Evolutionary conservation across 2,113 vertebrate genomes (phyloP), one percentile per base, ranked within the genome.

Genomic region (Sminthopsis crassicaudata): DNA sequence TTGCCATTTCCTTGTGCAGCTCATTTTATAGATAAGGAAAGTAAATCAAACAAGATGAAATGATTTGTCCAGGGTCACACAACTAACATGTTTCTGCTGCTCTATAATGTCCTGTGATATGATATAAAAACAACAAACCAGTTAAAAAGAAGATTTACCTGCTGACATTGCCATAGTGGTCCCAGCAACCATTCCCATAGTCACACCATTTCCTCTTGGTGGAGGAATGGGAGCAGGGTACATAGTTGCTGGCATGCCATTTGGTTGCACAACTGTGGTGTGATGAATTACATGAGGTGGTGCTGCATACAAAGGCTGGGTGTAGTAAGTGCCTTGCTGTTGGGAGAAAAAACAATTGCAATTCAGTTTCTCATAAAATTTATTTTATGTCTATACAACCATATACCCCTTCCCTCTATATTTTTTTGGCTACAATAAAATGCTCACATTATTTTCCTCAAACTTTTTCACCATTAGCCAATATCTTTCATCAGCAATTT

Each of bases 141-240:
- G 46, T 46, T 88, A 51, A 12, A 19, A 30, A 24, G 19, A 30
- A 24, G 19, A 97, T 99, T 94, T 98, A 99, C 99, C 99, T 98
- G 99, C 99, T 94, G 99, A 99, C 99, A 99, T 99, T 97, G 99
- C 99, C 99, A 99, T 99, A 5, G 99, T 99, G 92, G 99, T 99
- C 98, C 99, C 99, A 92, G 99, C 99, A 96, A 99, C 99, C 99
- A 99, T 99, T 51, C 99, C 99, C 99, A 99, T 99, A 95, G 99
- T 98, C 46, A 99, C 99, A 2, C 99, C 99, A 0, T 98, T 99
- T 90, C 98, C 99, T 95, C 99, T 98, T 0, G 99, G 99, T 0
- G 99, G 98, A 0, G 98, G 98, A 94, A 99, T 99, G 0, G 98
- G 98, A 22, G 99, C 99, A 94, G 99, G 99, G 91, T 99, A 99